Evolutionary conservation across 2,888 invertebrate species (phyloP), one percentile per base, ranked within the genome.

Genomic region (Coleophora flavipennella): DNA sequence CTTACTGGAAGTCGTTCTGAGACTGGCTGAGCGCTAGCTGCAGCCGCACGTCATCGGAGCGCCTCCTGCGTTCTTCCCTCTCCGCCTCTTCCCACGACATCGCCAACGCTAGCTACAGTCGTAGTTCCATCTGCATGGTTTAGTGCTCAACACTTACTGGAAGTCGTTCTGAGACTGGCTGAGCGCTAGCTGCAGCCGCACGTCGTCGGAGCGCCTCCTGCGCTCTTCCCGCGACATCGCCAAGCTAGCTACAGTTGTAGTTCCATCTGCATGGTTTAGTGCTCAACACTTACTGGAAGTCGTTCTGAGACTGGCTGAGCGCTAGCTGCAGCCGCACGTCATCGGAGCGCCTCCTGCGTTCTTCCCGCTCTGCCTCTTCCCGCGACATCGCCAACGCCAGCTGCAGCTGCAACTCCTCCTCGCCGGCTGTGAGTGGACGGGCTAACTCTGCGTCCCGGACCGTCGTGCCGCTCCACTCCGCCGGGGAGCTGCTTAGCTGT

Each of bases 41-140:
- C 53, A 99, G 88, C 49, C 98, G 89, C 48, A 98, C 96, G 79
- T 99, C 98, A 75, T 99, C 99, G 54, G 95, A 95, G 49, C 97
- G 92, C 43, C 96, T 87, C 67, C 96, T 90, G 53, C 96, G 92
- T 79, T 97, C 96, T 72, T 98, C 97, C 57, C 96, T 93, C 67
- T 99, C 99, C 27, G 97, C 97, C 85, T 99, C 99, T 79, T 99
- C 99, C 47, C 97, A 91, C 36, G 96, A 96, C 95, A 99, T 97
- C 40, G 99, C 99, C 67, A 99, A 87, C 35, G 99, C 99, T 62
- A 99, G 87, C 83, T 99, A 99, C 52, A 99, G 86, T 77, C 99
- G 99, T 49, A 99, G 87, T 74, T 99, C 99, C 78, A 99, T n/a
- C n/a, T n/a, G n/a, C n/a, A n/a, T n/a, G n/a, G n/a, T n/a, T n/a